These are phyloP conservation scores for Hemiscyllium ocellatum DNA, from an alignment of 2,113 vertebrate species.

Conservation along the genomic window DNA sequence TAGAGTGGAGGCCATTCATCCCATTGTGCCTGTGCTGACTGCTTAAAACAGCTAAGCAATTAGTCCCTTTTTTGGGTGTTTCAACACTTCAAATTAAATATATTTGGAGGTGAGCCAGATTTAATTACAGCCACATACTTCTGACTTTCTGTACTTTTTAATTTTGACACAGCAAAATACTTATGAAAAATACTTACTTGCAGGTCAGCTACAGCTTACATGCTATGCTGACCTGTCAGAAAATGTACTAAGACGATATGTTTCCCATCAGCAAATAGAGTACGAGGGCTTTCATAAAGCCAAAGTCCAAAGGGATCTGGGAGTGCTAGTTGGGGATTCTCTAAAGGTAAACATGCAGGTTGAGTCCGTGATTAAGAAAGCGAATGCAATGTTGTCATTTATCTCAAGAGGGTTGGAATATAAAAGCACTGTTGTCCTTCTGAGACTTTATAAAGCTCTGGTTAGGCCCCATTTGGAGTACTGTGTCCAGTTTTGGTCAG, in stretches of 20 bases:
- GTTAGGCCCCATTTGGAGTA: no score
- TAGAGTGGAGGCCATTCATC: not conserved
- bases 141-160: not conserved
- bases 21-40: not conserved
- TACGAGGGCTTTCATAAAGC: not conserved
- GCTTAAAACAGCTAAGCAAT: not conserved
- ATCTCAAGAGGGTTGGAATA: no score
- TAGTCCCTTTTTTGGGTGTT: not conserved
- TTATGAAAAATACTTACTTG: not conserved
- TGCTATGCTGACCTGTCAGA: not conserved
- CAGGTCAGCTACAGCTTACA: not conserved
- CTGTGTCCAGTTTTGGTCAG: no score
- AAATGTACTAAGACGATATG: not conserved
- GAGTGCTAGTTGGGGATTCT: no score
- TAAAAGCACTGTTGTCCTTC: no score
- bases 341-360: no score
- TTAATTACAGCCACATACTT: not conserved
- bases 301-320: no score
- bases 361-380: no score
- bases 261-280: not conserved
- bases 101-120: not conserved
- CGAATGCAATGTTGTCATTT: no score
- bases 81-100: not conserved
- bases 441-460: no score
- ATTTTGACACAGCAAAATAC: not conserved